Evolutionary conservation across 2,888 invertebrate species (phyloP).

Genomic region (Subacronicta megacephala): DNA sequence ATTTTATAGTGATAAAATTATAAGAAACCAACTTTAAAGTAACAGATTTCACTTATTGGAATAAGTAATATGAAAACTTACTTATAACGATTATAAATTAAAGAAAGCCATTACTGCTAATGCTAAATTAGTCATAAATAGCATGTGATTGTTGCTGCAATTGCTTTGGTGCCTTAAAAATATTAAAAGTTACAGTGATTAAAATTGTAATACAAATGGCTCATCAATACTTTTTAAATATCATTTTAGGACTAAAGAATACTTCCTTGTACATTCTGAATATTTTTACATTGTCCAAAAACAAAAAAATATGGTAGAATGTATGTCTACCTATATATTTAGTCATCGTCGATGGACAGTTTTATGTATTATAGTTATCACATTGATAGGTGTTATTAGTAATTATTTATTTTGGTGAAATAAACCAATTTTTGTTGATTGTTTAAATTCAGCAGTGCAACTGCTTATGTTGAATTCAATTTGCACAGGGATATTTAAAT

Average conservation of each 20-base stretch:
- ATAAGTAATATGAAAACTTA: slow-evolving; percentile 13
- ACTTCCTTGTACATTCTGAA: too few relatives aligned
- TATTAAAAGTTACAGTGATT: slow-evolving; percentile 29
- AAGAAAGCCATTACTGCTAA: slow-evolving; percentile 4
- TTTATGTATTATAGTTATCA: background rate
- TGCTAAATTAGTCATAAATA: slow-evolving; percentile 15
- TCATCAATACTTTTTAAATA: background rate
- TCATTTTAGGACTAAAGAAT: too few relatives aligned
- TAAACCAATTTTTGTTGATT: slow-evolving; percentile 34
- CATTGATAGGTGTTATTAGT: slow-evolving; percentile 1
- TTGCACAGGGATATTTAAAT: slow-evolving; percentile 44
- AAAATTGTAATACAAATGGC: slow-evolving; percentile 1
- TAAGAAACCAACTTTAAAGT: slow-evolving; percentile 18
- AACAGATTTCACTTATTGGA: slow-evolving; percentile 34
- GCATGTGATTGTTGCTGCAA: slow-evolving; percentile 21
- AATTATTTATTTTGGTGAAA: slow-evolving; percentile 38
- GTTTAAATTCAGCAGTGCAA: slow-evolving; percentile 30
- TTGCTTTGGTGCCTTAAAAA: slow-evolving; percentile 60
- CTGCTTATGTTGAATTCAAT: slow-evolving; percentile 30
- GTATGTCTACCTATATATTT: too few relatives aligned
- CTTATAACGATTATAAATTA: slow-evolving; percentile 10
- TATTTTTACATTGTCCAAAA: too few relatives aligned
- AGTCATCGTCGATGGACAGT: too few relatives aligned
- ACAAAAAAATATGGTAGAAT: too few relatives aligned
- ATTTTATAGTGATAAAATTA: slow-evolving; percentile 14